These are phyloP conservation scores for Tryphoninae sp. DNA, from an alignment of 2,888 invertebrate genomes.

Conservation along the genomic window DNA sequence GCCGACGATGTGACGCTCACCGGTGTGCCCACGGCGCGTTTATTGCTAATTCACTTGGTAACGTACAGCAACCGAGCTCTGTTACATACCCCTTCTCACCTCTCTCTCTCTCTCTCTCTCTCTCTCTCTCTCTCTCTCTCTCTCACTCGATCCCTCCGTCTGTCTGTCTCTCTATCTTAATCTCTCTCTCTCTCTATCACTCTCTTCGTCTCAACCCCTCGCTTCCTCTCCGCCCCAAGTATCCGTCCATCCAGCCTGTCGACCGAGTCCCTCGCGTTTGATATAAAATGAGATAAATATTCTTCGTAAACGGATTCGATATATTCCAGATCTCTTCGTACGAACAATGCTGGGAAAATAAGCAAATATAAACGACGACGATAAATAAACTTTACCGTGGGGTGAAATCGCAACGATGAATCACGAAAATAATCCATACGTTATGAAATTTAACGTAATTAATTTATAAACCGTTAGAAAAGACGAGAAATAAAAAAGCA, in stretches of 20 bases:
- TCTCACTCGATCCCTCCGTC: background rate
- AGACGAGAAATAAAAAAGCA: too few relatives aligned
- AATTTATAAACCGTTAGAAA: too few relatives aligned
- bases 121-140: background rate
- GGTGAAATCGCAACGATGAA: too few relatives aligned
- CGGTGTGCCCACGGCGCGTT: conserved; percentile 19
- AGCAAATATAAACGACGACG: conserved; percentile 7
- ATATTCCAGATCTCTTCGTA: conserved; percentile 45
- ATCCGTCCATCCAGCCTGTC: background rate
- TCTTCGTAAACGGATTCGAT: conserved; percentile 14
- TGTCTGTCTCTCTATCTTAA: too few relatives aligned
- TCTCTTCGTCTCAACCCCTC: background rate
- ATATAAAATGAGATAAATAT: background rate
- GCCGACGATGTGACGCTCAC: conserved; percentile 10
- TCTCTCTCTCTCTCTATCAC: background rate
- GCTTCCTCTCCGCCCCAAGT: too few relatives aligned
- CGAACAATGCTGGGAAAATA: conserved; percentile 36
- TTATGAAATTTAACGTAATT: too few relatives aligned
- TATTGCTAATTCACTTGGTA: conserved; percentile 26
- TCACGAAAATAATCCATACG: too few relatives aligned
- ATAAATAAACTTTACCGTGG: too few relatives aligned
- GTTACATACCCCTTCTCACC: background rate
- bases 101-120: background rate
- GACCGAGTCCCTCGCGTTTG: conserved; percentile 25
- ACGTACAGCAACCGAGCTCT: background rate